These are phyloP conservation scores for Ophioderma brevispina DNA, from an alignment of 35 echinoderm and acorn worm genomes.

Conservation along the genomic window DNA sequence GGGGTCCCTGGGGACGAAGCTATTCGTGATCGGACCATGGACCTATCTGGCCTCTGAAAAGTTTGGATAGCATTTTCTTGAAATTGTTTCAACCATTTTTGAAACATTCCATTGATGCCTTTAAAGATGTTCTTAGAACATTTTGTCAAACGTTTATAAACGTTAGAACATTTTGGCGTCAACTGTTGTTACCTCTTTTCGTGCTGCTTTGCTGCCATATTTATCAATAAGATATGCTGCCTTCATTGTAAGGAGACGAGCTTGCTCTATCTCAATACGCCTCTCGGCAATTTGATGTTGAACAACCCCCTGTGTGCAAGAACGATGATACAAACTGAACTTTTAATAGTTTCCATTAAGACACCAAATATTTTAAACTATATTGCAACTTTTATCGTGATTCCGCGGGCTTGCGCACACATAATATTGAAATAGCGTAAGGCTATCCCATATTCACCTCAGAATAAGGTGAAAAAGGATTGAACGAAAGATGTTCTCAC, in stretches of 20 bases:
- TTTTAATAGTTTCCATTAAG: too few species aligned
- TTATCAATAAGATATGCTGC: slow-evolving; percentile 89
- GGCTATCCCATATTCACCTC: too few species aligned
- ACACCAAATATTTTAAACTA: too few species aligned
- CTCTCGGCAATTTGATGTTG: slow-evolving; percentile 96
- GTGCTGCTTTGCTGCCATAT: slow-evolving; percentile 79
- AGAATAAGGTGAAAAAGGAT: too few species aligned
- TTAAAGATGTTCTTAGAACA: background rate
- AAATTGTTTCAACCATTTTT: background rate
- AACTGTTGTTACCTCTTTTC: slow-evolving; percentile 79
- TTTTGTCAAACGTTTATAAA: background rate
- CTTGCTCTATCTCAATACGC: slow-evolving; percentile 86
- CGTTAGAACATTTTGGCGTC: background rate
- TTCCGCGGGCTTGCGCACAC: too few species aligned
- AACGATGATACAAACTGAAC: too few species aligned
- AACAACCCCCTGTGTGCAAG: slow-evolving; percentile 94
- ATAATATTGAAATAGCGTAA: too few species aligned
- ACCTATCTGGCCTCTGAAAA: background rate
- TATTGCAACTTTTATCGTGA: too few species aligned
- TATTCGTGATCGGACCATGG: background rate
- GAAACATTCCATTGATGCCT: background rate
- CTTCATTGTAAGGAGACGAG: slow-evolving; percentile 73
- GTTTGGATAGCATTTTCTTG: background rate
- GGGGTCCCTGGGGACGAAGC: too few species aligned
- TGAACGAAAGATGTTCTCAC: too few species aligned